Conservation (phyloP, 1,140 invertebrate genomes). For the Ceratina australensis region DNA sequence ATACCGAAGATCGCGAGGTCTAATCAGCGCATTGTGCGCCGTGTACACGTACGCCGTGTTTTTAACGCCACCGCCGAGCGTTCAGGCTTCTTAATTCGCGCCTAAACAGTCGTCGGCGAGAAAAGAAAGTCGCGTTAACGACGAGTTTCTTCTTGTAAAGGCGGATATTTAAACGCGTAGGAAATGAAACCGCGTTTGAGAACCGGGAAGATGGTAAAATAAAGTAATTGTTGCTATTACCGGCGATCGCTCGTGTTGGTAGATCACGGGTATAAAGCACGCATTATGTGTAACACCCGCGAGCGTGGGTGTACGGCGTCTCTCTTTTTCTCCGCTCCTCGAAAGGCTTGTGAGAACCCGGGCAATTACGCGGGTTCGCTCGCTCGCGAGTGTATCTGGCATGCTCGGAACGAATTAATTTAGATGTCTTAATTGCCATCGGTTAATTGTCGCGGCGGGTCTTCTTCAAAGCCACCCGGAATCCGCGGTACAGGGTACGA, state of each 20-base stretch:
- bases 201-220: constrained; percentile 75
- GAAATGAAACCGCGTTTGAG: constrained; percentile 75
- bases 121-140: constrained; percentile 50
- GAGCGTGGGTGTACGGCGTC: constrained; percentile 42
- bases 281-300: constrained; percentile 25
- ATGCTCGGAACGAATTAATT: constrained; percentile 76
- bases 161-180: constrained; percentile 61
- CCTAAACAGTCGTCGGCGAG: constrained; percentile 34
- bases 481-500: constrained; percentile 48
- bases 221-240: constrained; percentile 79
- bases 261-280: constrained; percentile 49
- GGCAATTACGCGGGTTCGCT: constrained; percentile 73
- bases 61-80: constrained; percentile 15
- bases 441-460: constrained; percentile 73
- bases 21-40: constrained; percentile 55
- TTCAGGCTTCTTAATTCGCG: constrained; percentile 19
- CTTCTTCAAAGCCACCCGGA: constrained; percentile 59
- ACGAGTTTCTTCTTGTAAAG: constrained; percentile 21
- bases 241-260: constrained; percentile 45
- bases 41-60: not conserved
- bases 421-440: constrained; percentile 78
- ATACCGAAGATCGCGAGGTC: constrained; percentile 41
- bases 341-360: constrained; percentile 74
- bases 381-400: constrained; percentile 50
- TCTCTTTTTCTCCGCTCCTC: constrained; percentile 20